phyloP scores from a whole-genome alignment of 2,797 vertebrate genomes.

The Limosa lapponica region DNA sequence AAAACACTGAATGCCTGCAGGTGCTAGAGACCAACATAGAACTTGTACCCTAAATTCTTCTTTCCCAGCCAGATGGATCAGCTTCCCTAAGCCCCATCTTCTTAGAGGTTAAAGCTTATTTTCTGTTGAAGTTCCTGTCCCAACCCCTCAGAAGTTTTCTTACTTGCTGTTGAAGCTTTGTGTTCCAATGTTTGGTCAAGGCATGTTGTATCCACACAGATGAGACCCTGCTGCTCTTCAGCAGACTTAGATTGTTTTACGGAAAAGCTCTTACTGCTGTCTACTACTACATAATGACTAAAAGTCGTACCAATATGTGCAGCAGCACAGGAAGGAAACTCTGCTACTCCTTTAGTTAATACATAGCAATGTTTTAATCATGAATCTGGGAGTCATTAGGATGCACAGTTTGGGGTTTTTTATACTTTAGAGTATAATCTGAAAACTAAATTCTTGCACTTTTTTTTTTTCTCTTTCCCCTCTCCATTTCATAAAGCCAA shows the following conservation, averaged over 20 bases:
- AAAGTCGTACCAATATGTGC: neutral
- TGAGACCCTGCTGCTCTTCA: neutral
- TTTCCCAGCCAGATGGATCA: neutral
- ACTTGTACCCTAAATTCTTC: neutral
- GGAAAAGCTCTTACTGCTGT: neutral
- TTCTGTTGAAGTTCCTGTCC: neutral
- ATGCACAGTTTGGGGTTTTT: neutral
- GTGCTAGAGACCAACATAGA: neutral
- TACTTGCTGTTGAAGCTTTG: neutral
- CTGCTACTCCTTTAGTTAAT: neutral
- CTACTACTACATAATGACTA: neutral
- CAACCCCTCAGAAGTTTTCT: neutral
- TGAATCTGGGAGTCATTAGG: neutral
- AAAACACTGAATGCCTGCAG: neutral
- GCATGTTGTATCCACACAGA: neutral
- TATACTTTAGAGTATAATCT: neutral
- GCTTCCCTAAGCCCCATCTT: neutral
- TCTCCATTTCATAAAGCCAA: constrained; percentile 67
- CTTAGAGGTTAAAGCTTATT: neutral
- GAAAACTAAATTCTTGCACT: constrained; percentile 14
- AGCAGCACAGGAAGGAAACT: neutral
- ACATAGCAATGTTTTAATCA: neutral
- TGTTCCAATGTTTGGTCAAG: neutral
- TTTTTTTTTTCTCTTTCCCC: neutral
- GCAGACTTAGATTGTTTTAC: neutral